Percentiles rank a stretch among this genome's conserved stretches.
phyloP scores from a whole-genome alignment of 2,888 invertebrate species.

The Dryococelus australis region DNA sequence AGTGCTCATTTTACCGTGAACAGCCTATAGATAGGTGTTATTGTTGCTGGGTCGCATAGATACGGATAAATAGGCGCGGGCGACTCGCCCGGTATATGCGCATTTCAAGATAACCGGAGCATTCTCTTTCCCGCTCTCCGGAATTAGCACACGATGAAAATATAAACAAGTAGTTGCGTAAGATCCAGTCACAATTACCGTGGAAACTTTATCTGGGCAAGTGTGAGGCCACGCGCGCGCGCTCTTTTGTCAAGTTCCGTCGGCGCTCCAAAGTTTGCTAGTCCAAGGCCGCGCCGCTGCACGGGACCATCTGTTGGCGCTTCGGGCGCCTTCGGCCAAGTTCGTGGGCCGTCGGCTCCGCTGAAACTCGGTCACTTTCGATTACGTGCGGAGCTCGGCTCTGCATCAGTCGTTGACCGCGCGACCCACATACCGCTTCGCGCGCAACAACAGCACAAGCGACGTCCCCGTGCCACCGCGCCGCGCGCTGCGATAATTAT shows the following conservation, averaged over 20 bases:
- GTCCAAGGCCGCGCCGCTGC: neutral
- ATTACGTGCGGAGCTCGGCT: slow-evolving; percentile 37
- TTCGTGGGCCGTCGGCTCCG: slow-evolving; percentile 34
- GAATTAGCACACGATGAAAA: neutral
- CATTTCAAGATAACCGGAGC: neutral
- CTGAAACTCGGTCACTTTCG: slow-evolving; percentile 44
- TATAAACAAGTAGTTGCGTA: slow-evolving; percentile 1
- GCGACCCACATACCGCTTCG: slow-evolving; percentile 34
- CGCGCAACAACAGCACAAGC: slow-evolving; percentile 22
- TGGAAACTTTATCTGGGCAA: neutral
- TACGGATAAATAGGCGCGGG: too few species aligned
- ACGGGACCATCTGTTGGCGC: neutral
- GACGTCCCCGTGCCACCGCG: neutral
- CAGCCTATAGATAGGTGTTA: too few species aligned
- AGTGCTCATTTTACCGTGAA: too few species aligned
- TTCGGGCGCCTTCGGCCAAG: slow-evolving; percentile 27
- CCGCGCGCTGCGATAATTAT: neutral
- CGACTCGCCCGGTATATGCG: too few species aligned
- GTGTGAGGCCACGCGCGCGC: neutral
- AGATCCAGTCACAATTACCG: neutral
- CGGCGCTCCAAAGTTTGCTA: neutral
- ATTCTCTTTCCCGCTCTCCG: neutral
- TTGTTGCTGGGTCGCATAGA: too few species aligned
- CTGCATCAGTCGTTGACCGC: slow-evolving; percentile 40
- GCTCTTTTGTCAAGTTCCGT: slow-evolving; percentile 16